These are phyloP conservation scores for Sclerodermus sp. DNA, from an alignment of 2,888 invertebrate genomes.

Conservation along the genomic window DNA sequence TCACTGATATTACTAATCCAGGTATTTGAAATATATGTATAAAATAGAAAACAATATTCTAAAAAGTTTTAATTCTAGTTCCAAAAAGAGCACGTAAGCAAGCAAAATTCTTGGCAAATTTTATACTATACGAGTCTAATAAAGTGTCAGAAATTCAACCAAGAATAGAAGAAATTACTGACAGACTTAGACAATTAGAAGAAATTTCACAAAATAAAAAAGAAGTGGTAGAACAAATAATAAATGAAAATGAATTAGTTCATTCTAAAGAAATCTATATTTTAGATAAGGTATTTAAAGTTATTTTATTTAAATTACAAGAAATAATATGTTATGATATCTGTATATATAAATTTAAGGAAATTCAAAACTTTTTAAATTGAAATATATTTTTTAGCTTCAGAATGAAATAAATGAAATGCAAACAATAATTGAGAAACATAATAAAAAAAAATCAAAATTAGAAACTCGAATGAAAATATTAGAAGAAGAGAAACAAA, in stretches of 20 bases:
- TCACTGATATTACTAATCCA: slow-evolving; percentile 39
- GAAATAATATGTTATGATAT: background rate
- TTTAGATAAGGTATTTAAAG: background rate
- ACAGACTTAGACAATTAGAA: slow-evolving; percentile 13
- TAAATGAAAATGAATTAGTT: slow-evolving; percentile 23
- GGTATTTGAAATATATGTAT: slow-evolving; percentile 14
- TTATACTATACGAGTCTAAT: slow-evolving; percentile 30
- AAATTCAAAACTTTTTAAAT: background rate
- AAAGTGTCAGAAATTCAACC: slow-evolving; percentile 24
- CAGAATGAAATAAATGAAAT: slow-evolving; percentile 22
- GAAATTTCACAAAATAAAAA: slow-evolving; percentile 17
- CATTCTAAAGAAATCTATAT: slow-evolving; percentile 27
- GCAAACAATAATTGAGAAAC: slow-evolving; percentile 7
- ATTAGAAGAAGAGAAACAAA: slow-evolving; percentile 19
- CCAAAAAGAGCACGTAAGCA: slow-evolving; percentile 36
- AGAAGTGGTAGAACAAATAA: slow-evolving; percentile 12
- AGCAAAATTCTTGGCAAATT: slow-evolving; percentile 36
- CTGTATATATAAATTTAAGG: background rate
- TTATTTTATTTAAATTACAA: background rate
- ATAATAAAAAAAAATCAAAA: slow-evolving; percentile 12
- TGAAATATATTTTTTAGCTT: slow-evolving; percentile 15
- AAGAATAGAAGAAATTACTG: slow-evolving; percentile 18
- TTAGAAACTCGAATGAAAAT: slow-evolving; percentile 9
- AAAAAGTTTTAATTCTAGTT: slow-evolving; percentile 41
- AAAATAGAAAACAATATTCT: too few species aligned